Conservation (phyloP, 30 jellyfish, hydroid and myxozoan genomes). For the Euphysa ruthae region DNA sequence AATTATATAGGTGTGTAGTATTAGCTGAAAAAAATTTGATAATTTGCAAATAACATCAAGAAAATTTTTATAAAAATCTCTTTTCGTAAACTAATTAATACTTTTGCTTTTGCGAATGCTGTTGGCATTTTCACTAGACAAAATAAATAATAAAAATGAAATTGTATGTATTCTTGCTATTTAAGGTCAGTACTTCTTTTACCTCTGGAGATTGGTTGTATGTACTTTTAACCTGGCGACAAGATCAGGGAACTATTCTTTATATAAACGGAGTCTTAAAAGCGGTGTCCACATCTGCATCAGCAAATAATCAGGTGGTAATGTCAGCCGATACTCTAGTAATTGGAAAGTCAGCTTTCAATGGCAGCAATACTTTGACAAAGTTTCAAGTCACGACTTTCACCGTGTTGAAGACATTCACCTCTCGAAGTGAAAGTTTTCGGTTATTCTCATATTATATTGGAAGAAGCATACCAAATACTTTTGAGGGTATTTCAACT, state of each 20-base stretch:
- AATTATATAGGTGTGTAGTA: too few relatives aligned
- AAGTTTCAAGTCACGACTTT: conserved; percentile 18
- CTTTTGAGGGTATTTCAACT: conserved; percentile 16
- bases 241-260: conserved; percentile 28
- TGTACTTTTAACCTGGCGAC: conserved; percentile 34
- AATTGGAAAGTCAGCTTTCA: conserved; percentile 22
- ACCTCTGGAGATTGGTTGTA: conserved; percentile 17
- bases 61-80: not conserved
- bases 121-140: not conserved
- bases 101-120: not conserved
- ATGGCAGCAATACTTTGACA: conserved; percentile 7
- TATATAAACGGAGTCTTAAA: conserved; percentile 20
- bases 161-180: not conserved
- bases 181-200: conserved; percentile 11
- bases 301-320: not conserved
- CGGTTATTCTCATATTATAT: conserved; percentile 26
- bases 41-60: too few relatives aligned
- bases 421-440: conserved; percentile 37
- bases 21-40: too few relatives aligned
- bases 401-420: conserved; percentile 21
- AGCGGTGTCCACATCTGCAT: not conserved
- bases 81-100: not conserved
- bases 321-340: conserved; percentile 4
- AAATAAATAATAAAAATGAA: not conserved
- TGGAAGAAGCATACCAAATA: conserved; percentile 28